Base-by-base conservation (phyloP, 2,888 invertebrate genomes). In the Chironomus tentans region DNA sequence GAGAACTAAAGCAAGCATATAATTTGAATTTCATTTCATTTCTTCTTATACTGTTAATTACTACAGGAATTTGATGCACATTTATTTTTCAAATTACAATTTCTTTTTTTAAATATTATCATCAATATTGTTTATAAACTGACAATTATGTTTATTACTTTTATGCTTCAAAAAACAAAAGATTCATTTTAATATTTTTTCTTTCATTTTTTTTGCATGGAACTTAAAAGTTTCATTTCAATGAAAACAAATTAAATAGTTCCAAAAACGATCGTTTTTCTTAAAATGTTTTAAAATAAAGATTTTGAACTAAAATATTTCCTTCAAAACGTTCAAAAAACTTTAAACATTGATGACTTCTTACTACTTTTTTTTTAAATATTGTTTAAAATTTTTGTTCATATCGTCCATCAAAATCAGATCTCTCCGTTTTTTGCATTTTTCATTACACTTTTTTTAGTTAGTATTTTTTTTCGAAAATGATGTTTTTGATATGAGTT, bases 221-320 rank as follows among this genome's bases (percentile, higher is more conserved):
- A 65, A 24, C 56, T n/a, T n/a, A 68, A 24, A 7, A 38, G 65
- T 21, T 21, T 21, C 22, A 21, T 4, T 38, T 6, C 10, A 24
- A 38, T n/a, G 7, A 5, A 15, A 46, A 38, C n/a, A 68, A 38
- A 28, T 68, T 13, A 28, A 28, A 15, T 15, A 68, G n/a, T 56
- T 70, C 21, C 48, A 70, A 65, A 65, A 65, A 65, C 38, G 1
- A 38, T 65, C 24, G 4, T 24, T 65, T 65, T 65, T 18, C 56
- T 7, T 56, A 18, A 56, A 5, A 7, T 24, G 3, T 22, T 62
- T 62, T 21, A 65, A 24, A 71, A 71, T 71, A 12, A 71, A 71
- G 71, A 71, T 71, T 71, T 71, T 71, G 13, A 71, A 71, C 50
- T 22, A 24, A 71, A 38, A 48, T 46, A 18, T 70, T 70, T 46